Base-by-base conservation (phyloP, 2,113 vertebrate species). In the Larimichthys polyactis region DNA sequence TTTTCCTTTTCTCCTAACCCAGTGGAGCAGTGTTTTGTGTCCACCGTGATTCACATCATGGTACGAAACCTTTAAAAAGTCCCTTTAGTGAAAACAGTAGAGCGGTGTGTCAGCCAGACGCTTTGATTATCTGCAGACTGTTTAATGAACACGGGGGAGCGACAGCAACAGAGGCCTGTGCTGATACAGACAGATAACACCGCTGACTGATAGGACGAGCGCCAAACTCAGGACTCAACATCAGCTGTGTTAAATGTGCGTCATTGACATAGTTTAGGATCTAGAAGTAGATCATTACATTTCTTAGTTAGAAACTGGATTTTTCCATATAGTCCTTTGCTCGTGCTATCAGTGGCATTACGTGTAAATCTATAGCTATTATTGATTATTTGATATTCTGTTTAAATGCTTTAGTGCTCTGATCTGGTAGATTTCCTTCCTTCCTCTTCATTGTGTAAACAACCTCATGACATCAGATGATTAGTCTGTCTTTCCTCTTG, bases 171-270 rank as follows among this genome's bases (percentile, higher is more conserved):
- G 59, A 64, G 44, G 46, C 24, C 62, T 81, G 78, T 5, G 0
- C 69, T 65, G 80, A 82, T 74, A 20, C 79, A 82, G 78, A 78
- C 75, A 60, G 78, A 88, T 88, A 75, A 74, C 40, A 44, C 77
- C 62, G 77, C 79, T 77, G 76, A 75, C 72, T 72, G 76, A 76
- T 17, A 43, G 73, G 43, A 71, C n/a, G 27, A 14, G 27, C 62
- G 49, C 43, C 57, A 55, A 40, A 11, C 48, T 72, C 5, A 58
- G 29, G 2, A 0, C 54, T 46, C 36, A 2, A 6, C 27, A 27
- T 59, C 69, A 52, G 27, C 59, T 71, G 3, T 68, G 59, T 51
- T 48, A 17, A 11, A 59, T 68, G 67, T 78, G 44, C 64, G 0
- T 69, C 15, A 46, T 46, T 14, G 1, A 12, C 14, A 46, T 44